Conservation (phyloP, 1,140 invertebrate species). For the Pteromalus puparum region DNA sequence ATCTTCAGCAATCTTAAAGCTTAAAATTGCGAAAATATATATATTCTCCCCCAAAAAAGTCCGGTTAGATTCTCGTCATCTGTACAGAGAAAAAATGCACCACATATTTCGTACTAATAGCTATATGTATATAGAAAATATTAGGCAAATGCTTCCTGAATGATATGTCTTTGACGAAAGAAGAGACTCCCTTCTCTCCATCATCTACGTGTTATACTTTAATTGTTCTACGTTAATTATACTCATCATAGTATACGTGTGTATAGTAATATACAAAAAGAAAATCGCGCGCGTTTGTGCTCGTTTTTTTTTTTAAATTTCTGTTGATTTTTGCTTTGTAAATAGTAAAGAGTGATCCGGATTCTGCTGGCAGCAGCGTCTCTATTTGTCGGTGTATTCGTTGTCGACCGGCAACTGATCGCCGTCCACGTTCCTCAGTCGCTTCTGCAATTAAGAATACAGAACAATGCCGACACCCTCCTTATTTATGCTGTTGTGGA, state of each 20-base stretch:
- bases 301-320: neutral
- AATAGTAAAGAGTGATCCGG: conserved; percentile 15
- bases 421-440: conserved; percentile 65
- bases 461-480: conserved; percentile 54
- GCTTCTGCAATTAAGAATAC: conserved; percentile 68
- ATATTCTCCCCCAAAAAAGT: neutral
- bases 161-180: neutral
- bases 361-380: conserved; percentile 53
- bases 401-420: conserved; percentile 60
- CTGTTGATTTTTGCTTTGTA: conserved; percentile 20
- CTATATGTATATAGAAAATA: conserved; percentile 16
- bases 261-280: conserved; percentile 37
- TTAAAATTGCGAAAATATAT: neutral
- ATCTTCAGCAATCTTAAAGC: conserved; percentile 17
- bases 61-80: conserved; percentile 20
- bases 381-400: conserved; percentile 64
- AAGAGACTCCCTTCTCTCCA: neutral
- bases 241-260: neutral
- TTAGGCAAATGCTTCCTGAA: neutral
- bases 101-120: neutral
- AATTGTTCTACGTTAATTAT: neutral
- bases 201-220: neutral
- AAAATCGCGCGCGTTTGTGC: conserved; percentile 15
- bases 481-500: conserved; percentile 2
- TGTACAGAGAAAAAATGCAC: conserved; percentile 4